These are phyloP conservation scores for Metacarcinus magister DNA, from an alignment of 2,888 invertebrate species.

Conservation along the genomic window DNA sequence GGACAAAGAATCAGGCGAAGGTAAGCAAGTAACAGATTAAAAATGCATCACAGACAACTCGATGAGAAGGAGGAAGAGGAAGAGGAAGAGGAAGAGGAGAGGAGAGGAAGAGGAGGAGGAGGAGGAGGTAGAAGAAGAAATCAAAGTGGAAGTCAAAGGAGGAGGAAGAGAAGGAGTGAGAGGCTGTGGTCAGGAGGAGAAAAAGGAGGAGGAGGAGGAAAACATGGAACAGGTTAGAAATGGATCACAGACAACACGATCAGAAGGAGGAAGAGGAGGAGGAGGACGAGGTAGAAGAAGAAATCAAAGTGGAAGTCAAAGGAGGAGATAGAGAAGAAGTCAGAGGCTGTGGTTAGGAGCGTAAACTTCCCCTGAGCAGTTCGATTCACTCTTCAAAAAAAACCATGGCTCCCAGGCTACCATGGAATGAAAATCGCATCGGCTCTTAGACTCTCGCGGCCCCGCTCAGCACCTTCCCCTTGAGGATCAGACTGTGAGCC, in stretches of 20 bases:
- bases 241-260: too few species aligned
- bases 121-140: not conserved
- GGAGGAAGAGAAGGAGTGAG: not conserved
- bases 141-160: not conserved
- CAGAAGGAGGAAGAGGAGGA: not conserved
- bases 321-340: not conserved
- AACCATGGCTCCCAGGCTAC: not conserved
- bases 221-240: not conserved
- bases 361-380: not conserved
- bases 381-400: not conserved
- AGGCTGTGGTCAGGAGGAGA: not conserved
- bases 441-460: not conserved
- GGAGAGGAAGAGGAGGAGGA: not conserved
- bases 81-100: not conserved
- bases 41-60: too few species aligned
- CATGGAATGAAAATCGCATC: not conserved
- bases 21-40: too few species aligned
- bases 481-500: not conserved
- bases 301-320: not conserved
- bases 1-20: too few species aligned
- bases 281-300: not conserved
- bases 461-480: not conserved
- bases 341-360: not conserved
- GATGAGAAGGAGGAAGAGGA: not conserved
- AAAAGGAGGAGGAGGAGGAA: not conserved